phyloP scores from a whole-genome alignment of 2,797 vertebrate genomes.

The Leuciscus waleckii region DNA sequence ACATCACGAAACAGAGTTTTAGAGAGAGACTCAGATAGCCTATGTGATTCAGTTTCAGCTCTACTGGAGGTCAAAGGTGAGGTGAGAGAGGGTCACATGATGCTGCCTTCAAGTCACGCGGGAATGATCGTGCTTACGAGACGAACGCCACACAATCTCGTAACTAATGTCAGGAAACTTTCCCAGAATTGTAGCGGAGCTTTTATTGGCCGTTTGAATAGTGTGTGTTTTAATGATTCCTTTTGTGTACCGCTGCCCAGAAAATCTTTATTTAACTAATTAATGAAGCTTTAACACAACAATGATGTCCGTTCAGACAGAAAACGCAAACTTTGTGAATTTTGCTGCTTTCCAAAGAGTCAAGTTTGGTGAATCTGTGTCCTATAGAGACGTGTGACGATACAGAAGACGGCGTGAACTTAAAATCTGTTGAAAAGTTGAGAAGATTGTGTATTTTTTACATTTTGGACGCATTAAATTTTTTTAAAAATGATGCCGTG shows the following conservation, averaged over 20 bases:
- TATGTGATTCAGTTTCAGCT: slow-evolving; percentile 63
- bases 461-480: neutral
- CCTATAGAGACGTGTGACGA: too few relatives aligned
- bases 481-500: neutral
- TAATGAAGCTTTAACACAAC: neutral
- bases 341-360: too few relatives aligned
- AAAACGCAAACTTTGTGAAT: too few relatives aligned
- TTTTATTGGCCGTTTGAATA: neutral
- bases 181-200: too few relatives aligned
- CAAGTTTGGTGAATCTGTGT: neutral
- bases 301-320: too few relatives aligned
- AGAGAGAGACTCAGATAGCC: slow-evolving; percentile 74
- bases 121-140: neutral
- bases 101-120: neutral
- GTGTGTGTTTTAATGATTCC: neutral
- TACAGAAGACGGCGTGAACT: neutral
- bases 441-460: neutral
- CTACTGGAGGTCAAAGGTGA: slow-evolving; percentile 41
- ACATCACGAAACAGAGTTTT: slow-evolving; percentile 76
- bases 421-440: neutral
- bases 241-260: too few relatives aligned
- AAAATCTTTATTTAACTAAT: neutral
- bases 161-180: neutral
- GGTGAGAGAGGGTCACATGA: slow-evolving; percentile 37
- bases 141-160: neutral